These are phyloP conservation scores for Coptodon bakossiorum DNA, from an alignment of 2,113 vertebrate genomes.

Conservation along the genomic window DNA sequence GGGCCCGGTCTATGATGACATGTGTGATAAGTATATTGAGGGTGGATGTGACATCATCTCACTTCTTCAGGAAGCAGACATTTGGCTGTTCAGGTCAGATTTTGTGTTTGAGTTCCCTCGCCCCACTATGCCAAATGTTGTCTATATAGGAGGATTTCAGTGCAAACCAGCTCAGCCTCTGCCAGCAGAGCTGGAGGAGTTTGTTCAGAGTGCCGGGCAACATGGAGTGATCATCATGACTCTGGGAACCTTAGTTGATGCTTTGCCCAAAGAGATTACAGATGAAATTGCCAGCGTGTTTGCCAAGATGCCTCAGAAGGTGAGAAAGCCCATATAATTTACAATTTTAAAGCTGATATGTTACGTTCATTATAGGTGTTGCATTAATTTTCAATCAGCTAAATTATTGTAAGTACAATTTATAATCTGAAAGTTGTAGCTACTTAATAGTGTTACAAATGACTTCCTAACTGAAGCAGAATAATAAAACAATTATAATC, in stretches of 20 bases:
- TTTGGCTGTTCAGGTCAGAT: not conserved
- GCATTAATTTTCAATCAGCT: not conserved
- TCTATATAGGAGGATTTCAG: not conserved
- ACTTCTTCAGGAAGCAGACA: not conserved
- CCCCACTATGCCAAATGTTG: not conserved
- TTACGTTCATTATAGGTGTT: not conserved
- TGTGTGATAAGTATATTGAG: not conserved
- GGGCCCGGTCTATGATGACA: no score
- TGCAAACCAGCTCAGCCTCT: not conserved
- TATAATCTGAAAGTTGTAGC: not conserved
- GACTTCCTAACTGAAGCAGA: not conserved
- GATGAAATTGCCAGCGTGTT: not conserved
- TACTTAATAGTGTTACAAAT: not conserved
- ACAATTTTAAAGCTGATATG: not conserved
- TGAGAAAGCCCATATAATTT: not conserved
- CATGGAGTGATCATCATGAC: not conserved
- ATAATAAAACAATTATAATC: not conserved
- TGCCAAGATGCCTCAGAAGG: not conserved
- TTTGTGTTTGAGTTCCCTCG: not conserved
- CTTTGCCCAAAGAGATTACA: not conserved
- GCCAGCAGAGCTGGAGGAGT: not conserved
- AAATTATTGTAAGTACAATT: not conserved
- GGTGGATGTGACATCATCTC: not conserved
- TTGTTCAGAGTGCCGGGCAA: fast-evolving
- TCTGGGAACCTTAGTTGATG: not conserved